Evolutionary conservation across 2,888 invertebrate species (phyloP), one percentile per base, ranked within the genome.

Genomic region (Loripinus fragilis): DNA sequence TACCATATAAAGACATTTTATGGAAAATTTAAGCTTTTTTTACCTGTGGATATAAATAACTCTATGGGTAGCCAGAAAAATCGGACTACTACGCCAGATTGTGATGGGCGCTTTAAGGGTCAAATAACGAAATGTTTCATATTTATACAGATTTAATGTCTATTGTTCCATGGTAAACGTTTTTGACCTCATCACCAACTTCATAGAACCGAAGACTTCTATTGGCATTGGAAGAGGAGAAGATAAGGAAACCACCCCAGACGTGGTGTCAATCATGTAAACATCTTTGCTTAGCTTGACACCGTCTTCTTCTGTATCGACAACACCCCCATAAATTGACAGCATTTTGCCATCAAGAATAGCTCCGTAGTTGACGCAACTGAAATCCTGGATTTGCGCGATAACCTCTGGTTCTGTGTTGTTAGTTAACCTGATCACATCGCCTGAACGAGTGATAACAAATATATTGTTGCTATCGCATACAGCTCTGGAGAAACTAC

Each of bases 401-500:
- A 45, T 17, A 20, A 45, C 17, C n/a, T 45, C 45, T 17, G 45
- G 3, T 45, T 45, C 45, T 3, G 45, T 45, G 17, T 45, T 17
- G 8, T 20, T 20, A 3, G 8, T 45, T 45, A 45, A 15, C 45
- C 2, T 17, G 15, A 45, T 17, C 17, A 45, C 45, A 3, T 45
- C 45, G 15, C 45, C 45, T 3, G 15, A 20, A 12, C 17, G 15
- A 3, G 45, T 77, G 15, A 78, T 70, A 25, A 81, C 30, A 70
- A 73, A 81, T 3, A 60, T 69, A 17, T 35, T 50, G 2, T 35
- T 41, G 2, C 48, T 69, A 66, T 75, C 75, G 23, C 50, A 65
- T 33, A 77, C 10, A 28, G 81, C 71, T 35, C 75, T 71, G 2
- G 81, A 77, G 42, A 68, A 81, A 25, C 52, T 25, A 33, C 69